Evolutionary conservation across 2,888 invertebrate genomes (phyloP).

Genomic region (Xestia rhomboidea): DNA sequence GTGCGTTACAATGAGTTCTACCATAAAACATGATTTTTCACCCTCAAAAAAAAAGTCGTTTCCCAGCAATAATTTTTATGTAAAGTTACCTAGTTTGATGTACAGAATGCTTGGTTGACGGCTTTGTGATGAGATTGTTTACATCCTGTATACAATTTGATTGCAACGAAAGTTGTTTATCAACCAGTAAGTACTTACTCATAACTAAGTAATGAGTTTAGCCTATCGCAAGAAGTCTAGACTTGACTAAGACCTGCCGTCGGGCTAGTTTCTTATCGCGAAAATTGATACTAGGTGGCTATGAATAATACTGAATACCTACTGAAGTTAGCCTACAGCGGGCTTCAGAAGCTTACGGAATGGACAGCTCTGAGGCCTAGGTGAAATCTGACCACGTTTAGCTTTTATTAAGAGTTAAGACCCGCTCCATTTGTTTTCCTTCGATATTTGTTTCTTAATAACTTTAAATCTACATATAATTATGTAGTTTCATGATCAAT

Average conservation of each 20-base stretch:
- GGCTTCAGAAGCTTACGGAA: constrained; percentile 4
- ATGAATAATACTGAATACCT: constrained; percentile 20
- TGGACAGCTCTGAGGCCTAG: not conserved
- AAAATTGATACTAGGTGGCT: constrained; percentile 27
- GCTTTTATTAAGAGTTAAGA: not conserved
- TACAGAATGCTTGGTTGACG: no score
- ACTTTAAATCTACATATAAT: no score
- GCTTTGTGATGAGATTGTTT: no score
- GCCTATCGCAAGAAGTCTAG: constrained; percentile 28
- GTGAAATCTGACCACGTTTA: not conserved
- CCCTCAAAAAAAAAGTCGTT: no score
- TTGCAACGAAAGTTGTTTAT: not conserved
- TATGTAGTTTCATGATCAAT: not conserved
- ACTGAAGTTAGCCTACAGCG: constrained; percentile 2
- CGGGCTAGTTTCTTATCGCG: constrained; percentile 37
- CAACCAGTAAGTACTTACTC: not conserved
- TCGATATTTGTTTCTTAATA: not conserved
- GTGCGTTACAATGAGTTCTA: no score
- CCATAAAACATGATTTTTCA: no score
- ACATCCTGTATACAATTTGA: not conserved
- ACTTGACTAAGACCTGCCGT: constrained; percentile 19
- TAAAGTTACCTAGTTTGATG: no score
- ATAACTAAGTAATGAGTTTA: constrained; percentile 6
- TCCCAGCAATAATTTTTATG: no score
- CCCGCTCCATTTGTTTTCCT: not conserved